Evolutionary conservation across 2,797 vertebrate species (phyloP), one percentile per base, ranked within the genome.

Genomic region (Thripadectes ignobilis): DNA sequence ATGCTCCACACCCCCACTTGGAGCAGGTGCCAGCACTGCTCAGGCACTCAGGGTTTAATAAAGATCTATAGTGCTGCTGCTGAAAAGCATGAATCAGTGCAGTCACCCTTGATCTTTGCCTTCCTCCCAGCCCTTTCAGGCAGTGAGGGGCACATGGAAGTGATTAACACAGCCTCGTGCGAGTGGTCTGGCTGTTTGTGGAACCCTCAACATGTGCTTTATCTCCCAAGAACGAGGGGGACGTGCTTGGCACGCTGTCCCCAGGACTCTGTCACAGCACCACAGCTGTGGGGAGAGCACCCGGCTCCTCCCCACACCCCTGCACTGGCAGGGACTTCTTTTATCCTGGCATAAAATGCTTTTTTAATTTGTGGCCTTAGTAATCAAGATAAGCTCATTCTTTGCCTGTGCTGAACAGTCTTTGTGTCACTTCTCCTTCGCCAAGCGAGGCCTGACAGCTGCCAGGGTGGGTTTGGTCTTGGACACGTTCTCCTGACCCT

Each of bases 101-200:
- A 30, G 66, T 39, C 72, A 77, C 20, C 9, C 85, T 87, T 76
- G 96, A 63, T 39, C 39, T 76, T 46, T 61, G 52, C 54, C 67
- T 90, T 82, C 55, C 69, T 72, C 65, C 76, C 75, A 89, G 92
- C 71, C 80, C 67, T 46, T 65, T 30, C 16, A 49, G 66, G 38
- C 87, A 93, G 91, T 86, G 88, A 82, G 26, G 61, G 84, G 92
- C 96, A 97, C 92, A 68, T 93, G 93, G 15, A 85, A 96, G 82
- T 43, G 88, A 97, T 97, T 97, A 96, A 78, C 7, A 1, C 58
- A 84, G 71, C 89, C 85, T 65, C 58, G 20, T 68, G 88, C 1
- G 43, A 51, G 83, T 9, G 85, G 93, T 27, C 74, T 77, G 34
- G 84, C 39, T 81, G 89, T 72, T 91, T 91, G 91, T 88, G 80